phyloP scores from a whole-genome alignment of 2,888 invertebrate species.

The Halocaridina rubra region DNA sequence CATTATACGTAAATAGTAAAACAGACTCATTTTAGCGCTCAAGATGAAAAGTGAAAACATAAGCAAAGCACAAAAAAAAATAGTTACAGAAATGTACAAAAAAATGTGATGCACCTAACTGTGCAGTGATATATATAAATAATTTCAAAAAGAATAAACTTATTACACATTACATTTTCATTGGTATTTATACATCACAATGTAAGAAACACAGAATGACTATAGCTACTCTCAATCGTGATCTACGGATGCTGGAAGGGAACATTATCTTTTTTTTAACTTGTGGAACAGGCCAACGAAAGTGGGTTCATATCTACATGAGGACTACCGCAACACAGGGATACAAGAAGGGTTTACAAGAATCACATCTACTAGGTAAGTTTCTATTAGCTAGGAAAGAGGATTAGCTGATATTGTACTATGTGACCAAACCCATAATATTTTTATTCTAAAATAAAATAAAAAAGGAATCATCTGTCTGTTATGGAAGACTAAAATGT shows the following conservation, averaged over 20 bases:
- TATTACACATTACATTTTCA: conserved; percentile 29
- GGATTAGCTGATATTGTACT: conserved; percentile 24
- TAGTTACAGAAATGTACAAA: conserved; percentile 47
- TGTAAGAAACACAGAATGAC: conserved; percentile 54
- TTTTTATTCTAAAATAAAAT: background rate
- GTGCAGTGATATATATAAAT: background rate
- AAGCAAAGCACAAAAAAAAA: conserved; percentile 49
- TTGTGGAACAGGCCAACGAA: background rate
- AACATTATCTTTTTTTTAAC: background rate
- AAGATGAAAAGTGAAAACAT: conserved; percentile 22
- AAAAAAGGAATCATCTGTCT: background rate
- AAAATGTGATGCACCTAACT: conserved; percentile 32
- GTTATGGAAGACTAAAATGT: background rate
- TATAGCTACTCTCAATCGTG: conserved; percentile 47
- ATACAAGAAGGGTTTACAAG: background rate
- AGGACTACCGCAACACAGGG: conserved; percentile 28
- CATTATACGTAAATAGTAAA: conserved; percentile 36
- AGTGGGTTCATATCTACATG: background rate
- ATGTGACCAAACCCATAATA: background rate
- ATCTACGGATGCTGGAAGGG: conserved; percentile 12
- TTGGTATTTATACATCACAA: conserved; percentile 54
- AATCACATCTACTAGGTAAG: conserved; percentile 27
- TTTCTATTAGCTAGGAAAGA: conserved; percentile 20
- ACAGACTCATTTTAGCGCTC: conserved; percentile 34
- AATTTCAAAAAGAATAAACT: background rate